These are phyloP conservation scores for Tursiops truncatus DNA, from an alignment of 2,113 vertebrate genomes.

Conservation along the genomic window DNA sequence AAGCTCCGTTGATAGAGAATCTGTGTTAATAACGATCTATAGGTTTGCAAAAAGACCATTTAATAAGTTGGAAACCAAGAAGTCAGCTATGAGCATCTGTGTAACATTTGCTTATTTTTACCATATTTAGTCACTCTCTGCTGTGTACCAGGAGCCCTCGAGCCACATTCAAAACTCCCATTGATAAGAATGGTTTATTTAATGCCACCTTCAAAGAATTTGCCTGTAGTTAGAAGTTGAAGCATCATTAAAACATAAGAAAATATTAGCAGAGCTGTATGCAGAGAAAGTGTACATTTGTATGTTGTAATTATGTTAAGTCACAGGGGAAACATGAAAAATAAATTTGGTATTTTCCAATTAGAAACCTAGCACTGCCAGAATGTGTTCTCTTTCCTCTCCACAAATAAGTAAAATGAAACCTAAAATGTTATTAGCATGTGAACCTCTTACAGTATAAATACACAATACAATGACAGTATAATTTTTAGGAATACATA, in stretches of 20 bases:
- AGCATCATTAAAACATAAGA: slow-evolving; percentile 12
- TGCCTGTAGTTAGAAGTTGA: slow-evolving; percentile 18
- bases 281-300: background rate
- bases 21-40: slow-evolving; percentile 69
- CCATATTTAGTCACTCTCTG: slow-evolving; percentile 64
- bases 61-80: slow-evolving; percentile 74
- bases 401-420: background rate
- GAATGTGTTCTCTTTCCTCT: background rate
- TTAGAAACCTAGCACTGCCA: background rate
- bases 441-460: background rate
- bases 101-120: slow-evolving; percentile 70
- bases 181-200: slow-evolving; percentile 40
- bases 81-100: slow-evolving; percentile 71
- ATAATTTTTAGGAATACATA: background rate
- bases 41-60: slow-evolving; percentile 71
- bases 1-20: slow-evolving; percentile 74
- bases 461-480: background rate
- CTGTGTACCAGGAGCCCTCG: slow-evolving; percentile 13
- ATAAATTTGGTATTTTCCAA: background rate
- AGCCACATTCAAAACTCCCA: slow-evolving; percentile 46
- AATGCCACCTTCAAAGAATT: slow-evolving; percentile 18
- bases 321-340: background rate
- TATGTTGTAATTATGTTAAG: background rate
- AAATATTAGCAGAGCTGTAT: background rate
- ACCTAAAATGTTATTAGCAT: background rate